These are phyloP conservation scores for Micronycteris hirsuta DNA, from an alignment of 2,113 vertebrate genomes.

Conservation along the genomic window DNA sequence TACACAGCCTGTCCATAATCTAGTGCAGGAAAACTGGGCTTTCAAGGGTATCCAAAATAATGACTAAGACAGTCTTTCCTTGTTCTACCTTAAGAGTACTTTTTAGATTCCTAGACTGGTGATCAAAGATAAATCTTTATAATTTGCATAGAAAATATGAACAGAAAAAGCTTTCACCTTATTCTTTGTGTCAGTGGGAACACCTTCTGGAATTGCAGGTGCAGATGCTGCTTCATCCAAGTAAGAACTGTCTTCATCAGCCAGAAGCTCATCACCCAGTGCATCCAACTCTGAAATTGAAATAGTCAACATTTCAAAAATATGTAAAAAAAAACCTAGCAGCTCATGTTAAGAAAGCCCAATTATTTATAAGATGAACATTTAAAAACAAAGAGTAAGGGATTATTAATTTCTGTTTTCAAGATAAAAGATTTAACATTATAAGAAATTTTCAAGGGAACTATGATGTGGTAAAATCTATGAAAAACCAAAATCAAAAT, in stretches of 20 bases:
- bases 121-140: neutral
- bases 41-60: conserved; percentile 42
- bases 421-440: conserved; percentile 27
- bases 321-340: neutral
- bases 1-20: neutral
- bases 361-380: conserved; percentile 22
- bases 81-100: neutral
- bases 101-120: neutral
- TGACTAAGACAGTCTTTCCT: neutral
- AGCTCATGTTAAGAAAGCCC: neutral
- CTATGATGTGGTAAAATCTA: neutral
- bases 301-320: conserved; percentile 40
- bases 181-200: conserved; percentile 90
- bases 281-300: conserved; percentile 91
- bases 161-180: conserved; percentile 82
- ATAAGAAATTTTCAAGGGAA: neutral
- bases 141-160: neutral
- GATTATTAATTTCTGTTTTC: conserved; percentile 6
- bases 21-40: neutral
- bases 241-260: conserved; percentile 97
- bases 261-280: conserved; percentile 93
- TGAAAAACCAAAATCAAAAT: conserved; percentile 4
- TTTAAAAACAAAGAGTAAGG: neutral
- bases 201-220: conserved; percentile 93
- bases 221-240: conserved; percentile 93